phyloP scores from a whole-genome alignment of 2,113 vertebrate genomes.

The Sapayoa aenigma region DNA sequence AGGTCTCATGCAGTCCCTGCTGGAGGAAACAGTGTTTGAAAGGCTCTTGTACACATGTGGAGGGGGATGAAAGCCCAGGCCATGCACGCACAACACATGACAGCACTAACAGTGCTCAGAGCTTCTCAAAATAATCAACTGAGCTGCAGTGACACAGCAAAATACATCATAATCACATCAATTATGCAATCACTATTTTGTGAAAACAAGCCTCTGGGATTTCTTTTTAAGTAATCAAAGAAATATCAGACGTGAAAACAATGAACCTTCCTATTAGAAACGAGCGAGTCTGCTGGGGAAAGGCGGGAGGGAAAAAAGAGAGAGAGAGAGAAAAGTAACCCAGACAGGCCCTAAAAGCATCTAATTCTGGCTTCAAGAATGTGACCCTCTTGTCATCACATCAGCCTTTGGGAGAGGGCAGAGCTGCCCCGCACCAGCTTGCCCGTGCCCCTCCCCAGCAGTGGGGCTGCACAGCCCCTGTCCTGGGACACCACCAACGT shows the following conservation, averaged over 20 bases:
- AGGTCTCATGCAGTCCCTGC: background rate
- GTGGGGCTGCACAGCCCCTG: background rate
- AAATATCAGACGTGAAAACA: conserved; percentile 49
- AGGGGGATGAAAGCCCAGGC: background rate
- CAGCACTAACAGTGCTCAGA: background rate
- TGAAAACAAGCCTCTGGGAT: conserved; percentile 63
- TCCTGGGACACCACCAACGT: background rate
- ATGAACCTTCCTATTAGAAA: conserved; percentile 49
- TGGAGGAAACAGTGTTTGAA: background rate
- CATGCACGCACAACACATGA: background rate
- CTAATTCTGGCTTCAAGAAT: background rate
- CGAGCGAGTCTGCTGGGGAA: background rate
- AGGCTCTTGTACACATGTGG: background rate
- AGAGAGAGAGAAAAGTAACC: background rate
- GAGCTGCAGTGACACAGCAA: conserved; percentile 45
- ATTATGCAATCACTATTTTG: conserved; percentile 61
- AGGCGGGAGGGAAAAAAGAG: accelerated
- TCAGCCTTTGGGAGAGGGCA: background rate
- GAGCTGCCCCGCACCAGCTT: background rate
- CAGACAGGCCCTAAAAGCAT: background rate
- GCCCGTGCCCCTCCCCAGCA: background rate
- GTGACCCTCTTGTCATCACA: background rate
- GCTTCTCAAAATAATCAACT: conserved; percentile 54
- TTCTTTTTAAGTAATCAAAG: conserved; percentile 67
- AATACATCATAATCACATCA: conserved; percentile 59